Percentiles rank a stretch among this genome's conserved stretches.
Conservation (phyloP, 1,140 invertebrate genomes). For the Dermatophagoides farinae region DNA sequence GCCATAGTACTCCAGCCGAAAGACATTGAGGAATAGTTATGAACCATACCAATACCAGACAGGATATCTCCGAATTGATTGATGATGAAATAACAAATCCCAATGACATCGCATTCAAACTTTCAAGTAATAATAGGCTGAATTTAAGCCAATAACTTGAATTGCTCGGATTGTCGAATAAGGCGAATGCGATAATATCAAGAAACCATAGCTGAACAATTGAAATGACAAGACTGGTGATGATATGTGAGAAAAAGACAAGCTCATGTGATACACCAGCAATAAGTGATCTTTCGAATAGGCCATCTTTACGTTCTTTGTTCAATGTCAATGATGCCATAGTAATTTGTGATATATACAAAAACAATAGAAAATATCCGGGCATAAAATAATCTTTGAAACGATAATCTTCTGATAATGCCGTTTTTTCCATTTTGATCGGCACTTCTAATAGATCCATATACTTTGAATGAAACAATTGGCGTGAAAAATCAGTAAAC, state of each 20-base stretch:
- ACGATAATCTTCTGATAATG: neutral
- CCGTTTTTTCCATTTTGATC: slow-evolving; percentile 49
- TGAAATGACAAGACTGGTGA: slow-evolving; percentile 86
- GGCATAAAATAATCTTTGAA: slow-evolving; percentile 6
- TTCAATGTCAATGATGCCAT: slow-evolving; percentile 73
- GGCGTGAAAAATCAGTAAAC: slow-evolving; percentile 18
- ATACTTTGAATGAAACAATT: slow-evolving; percentile 13
- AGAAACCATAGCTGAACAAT: slow-evolving; percentile 69
- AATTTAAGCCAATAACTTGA: slow-evolving; percentile 37
- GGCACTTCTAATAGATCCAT: slow-evolving; percentile 14
- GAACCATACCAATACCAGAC: slow-evolving; percentile 55
- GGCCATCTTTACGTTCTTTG: slow-evolving; percentile 69
- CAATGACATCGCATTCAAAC: slow-evolving; percentile 34
- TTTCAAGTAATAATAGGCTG: neutral
- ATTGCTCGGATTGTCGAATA: slow-evolving; percentile 55
- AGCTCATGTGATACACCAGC: slow-evolving; percentile 69
- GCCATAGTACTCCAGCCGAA: slow-evolving; percentile 73
- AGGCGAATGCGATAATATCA: slow-evolving; percentile 55
- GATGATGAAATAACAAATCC: slow-evolving; percentile 68
- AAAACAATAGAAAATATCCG: neutral
- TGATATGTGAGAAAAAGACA: slow-evolving; percentile 71
- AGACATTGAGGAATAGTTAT: slow-evolving; percentile 41
- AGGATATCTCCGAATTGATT: slow-evolving; percentile 69
- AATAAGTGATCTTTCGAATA: slow-evolving; percentile 67
- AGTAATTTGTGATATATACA: slow-evolving; percentile 8